Conservation (phyloP, 2,797 vertebrate species). For the Takifugu ocellatus region DNA sequence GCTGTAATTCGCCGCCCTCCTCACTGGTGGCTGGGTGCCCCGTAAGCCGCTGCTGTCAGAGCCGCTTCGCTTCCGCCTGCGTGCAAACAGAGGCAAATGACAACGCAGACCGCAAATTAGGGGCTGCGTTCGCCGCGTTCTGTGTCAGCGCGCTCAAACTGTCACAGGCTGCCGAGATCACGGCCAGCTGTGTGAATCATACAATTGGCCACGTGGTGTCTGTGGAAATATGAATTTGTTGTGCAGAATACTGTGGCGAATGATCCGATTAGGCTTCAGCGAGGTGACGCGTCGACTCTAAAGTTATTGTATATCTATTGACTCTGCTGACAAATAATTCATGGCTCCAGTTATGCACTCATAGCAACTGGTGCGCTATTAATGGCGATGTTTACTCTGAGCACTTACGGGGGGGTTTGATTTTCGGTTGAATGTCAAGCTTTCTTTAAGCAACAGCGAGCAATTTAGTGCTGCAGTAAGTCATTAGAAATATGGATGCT, state of each 20-base stretch:
- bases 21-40: conserved; percentile 20
- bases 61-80: conserved; percentile 21
- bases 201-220: conserved; percentile 1
- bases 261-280: too few relatives aligned
- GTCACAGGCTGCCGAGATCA: conserved; percentile 31
- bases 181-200: conserved; percentile 36
- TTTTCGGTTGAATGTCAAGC: too few relatives aligned
- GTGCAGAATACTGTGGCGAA: too few relatives aligned
- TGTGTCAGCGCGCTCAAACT: conserved; percentile 24
- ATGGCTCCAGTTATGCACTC: background rate
- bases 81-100: conserved; percentile 1
- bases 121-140: conserved; percentile 29
- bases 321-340: too few relatives aligned
- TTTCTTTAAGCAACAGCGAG: too few relatives aligned
- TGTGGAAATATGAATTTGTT: background rate
- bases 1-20: conserved; percentile 18
- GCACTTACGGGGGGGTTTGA: background rate
- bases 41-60: conserved; percentile 18
- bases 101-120: conserved; percentile 39
- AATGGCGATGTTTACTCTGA: background rate
- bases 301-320: too few relatives aligned
- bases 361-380: background rate
- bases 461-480: too few relatives aligned
- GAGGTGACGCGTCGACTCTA: too few relatives aligned
- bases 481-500: too few relatives aligned